Evolutionary conservation across 2,888 invertebrate genomes (phyloP).

Genomic region (Tanypteryx hageni): DNA sequence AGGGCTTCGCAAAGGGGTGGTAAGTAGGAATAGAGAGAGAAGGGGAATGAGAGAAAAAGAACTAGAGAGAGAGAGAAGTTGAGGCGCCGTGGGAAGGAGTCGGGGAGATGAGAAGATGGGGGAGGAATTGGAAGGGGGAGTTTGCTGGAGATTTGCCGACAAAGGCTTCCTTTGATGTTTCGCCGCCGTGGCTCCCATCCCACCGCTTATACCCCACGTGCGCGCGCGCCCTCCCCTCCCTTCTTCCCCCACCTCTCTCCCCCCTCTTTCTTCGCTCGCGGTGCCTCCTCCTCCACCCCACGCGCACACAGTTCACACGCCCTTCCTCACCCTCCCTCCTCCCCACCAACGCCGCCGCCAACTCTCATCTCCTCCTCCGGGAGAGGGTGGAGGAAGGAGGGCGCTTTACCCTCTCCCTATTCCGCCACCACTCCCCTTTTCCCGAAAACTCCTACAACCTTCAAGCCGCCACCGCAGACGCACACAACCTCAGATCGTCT

Average conservation of each 20-base stretch:
- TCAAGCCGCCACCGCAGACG: not conserved
- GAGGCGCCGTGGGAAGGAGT: too few relatives aligned
- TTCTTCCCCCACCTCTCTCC: not conserved
- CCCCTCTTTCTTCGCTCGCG: not conserved
- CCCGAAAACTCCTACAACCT: too few relatives aligned
- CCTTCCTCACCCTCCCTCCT: too few relatives aligned
- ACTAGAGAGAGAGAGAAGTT: too few relatives aligned
- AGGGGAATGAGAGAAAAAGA: not conserved
- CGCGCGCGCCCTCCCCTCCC: not conserved
- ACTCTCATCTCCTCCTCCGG: too few relatives aligned
- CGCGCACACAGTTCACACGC: not conserved
- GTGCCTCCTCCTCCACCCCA: slow-evolving; percentile 3
- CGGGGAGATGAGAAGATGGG: not conserved
- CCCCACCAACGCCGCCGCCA: too few relatives aligned
- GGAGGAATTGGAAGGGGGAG: not conserved
- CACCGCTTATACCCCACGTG: slow-evolving; percentile 8
- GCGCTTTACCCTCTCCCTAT: too few relatives aligned
- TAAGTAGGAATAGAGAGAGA: not conserved
- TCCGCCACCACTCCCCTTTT: too few relatives aligned
- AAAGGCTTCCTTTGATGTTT: not conserved
- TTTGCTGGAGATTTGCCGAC: slow-evolving; percentile 35
- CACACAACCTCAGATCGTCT: not conserved
- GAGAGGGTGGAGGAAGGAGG: too few relatives aligned
- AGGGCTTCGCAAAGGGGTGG: not conserved
- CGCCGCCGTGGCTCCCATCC: not conserved